Conservation (phyloP, 2,888 invertebrate genomes). For the Eristalis arbustorum region DNA sequence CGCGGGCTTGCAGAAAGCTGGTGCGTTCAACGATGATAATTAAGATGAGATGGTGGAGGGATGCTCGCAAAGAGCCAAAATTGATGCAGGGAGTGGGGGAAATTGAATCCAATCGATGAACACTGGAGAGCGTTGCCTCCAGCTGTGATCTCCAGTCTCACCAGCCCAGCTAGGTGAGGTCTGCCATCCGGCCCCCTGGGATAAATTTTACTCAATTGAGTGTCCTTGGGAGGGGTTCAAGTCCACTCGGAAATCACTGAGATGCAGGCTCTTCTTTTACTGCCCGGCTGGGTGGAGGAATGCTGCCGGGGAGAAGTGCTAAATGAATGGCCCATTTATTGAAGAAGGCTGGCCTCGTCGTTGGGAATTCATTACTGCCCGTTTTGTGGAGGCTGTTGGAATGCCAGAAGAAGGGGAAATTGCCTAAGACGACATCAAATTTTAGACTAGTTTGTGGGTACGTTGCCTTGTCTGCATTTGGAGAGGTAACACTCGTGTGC, state of each 20-base stretch:
- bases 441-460: too few relatives aligned
- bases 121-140: neutral
- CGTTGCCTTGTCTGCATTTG: too few relatives aligned
- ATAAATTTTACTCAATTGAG: slow-evolving; percentile 54
- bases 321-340: neutral
- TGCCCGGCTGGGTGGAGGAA: neutral
- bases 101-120: slow-evolving; percentile 17
- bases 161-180: neutral
- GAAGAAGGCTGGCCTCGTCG: too few relatives aligned
- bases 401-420: too few relatives aligned
- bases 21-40: neutral
- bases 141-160: neutral
- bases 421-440: too few relatives aligned
- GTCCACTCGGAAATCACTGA: slow-evolving; percentile 16
- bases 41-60: too few relatives aligned
- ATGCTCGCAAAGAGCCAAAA: neutral
- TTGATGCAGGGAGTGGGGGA: slow-evolving; percentile 25
- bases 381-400: too few relatives aligned
- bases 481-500: too few relatives aligned
- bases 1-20: neutral
- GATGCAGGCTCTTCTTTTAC: slow-evolving; percentile 19
- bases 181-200: neutral
- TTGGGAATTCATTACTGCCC: too few relatives aligned
- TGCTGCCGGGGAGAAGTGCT: neutral
- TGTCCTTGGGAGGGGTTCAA: slow-evolving; percentile 41